Evolutionary conservation across 2,888 invertebrate species (phyloP).

Genomic region (Temnothorax ravouxi): DNA sequence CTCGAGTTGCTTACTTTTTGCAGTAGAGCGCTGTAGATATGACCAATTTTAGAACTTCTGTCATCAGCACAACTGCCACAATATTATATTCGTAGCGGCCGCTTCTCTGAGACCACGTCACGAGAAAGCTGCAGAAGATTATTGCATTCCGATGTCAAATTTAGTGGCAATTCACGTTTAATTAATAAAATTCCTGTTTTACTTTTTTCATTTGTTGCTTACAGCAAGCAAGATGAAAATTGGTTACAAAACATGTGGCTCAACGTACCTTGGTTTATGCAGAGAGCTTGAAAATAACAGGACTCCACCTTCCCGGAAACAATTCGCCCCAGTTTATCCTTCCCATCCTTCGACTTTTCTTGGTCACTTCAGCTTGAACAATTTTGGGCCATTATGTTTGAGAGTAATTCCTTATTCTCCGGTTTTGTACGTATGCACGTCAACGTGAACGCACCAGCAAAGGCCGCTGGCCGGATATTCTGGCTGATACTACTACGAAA

Average conservation of each 20-base stretch:
- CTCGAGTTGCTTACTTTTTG: slow-evolving; percentile 87
- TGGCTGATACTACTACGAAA: slow-evolving; percentile 8
- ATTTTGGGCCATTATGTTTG: slow-evolving; percentile 35
- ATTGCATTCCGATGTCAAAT: not conserved
- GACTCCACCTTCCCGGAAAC: slow-evolving; percentile 94
- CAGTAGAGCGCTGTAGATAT: slow-evolving; percentile 91
- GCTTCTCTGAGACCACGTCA: slow-evolving; percentile 95
- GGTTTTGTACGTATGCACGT: not conserved
- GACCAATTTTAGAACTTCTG: slow-evolving; percentile 94
- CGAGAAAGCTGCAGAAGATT: slow-evolving; percentile 91
- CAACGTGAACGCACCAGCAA: not conserved
- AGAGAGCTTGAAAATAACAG: slow-evolving; percentile 93
- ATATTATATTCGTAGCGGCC: slow-evolving; percentile 96
- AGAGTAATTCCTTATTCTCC: not conserved
- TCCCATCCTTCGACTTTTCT: slow-evolving; percentile 75
- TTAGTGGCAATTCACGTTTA: not conserved
- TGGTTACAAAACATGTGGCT: slow-evolving; percentile 29
- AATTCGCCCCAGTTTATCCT: slow-evolving; percentile 89
- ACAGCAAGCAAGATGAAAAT: not conserved
- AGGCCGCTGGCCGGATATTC: slow-evolving; percentile 12
- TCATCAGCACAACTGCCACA: slow-evolving; percentile 94
- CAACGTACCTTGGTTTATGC: slow-evolving; percentile 95
- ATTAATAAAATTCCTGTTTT: not conserved
- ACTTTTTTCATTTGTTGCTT: not conserved
- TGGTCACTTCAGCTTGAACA: not conserved